Base-by-base conservation (phyloP, 92 coral and sea anemone species). In the Porites cylindrica region DNA sequence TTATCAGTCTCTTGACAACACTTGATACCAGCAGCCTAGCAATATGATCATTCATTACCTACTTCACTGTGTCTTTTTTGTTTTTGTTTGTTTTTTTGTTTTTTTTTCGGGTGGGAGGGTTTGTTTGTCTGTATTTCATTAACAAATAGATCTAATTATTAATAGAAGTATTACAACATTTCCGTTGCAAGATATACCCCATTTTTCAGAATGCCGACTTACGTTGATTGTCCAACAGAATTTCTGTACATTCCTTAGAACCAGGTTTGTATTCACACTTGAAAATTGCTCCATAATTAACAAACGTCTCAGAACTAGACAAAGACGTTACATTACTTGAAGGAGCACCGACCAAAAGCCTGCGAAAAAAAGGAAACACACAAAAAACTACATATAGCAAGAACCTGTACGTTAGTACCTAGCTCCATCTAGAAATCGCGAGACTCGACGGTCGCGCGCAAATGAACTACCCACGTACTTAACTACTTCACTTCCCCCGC, bases 271-370 rank as follows among this genome's bases (percentile, higher is more conserved):
- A 84, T 74, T 75, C 64, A 63, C 95, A 92, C 66, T 92, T 92
- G 81, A 82, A 92, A 32, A 92, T 92, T 17, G 89, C 78, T 10
- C 95, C 95, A 66, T 92, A 92, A 43, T 88, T 83, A 66, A 75
- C 90, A 72, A 88, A 90, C 8, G 75, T 7, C 5, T 63, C 63
- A 54, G 90, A 86, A 13, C 82, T 78, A 26, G 18, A 29, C 4
- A 88, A 60, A 12, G 86, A 72, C 10, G 95, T 88, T 14, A 88
- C 86, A 51, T 88, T 91, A 77, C 92, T 90, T 56, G 88, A 82
- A 23, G 94, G 94, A 6, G 94, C 94, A 19, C 94, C 94, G 20
- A 91, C 94, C 67, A 91, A 80, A 24, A 91, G 62, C 94, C 94
- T 91, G 80, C n/a, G 54, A 76, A 10, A 56, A 56, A 10, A 56